Conservation (phyloP, 1,140 invertebrate species). For the Metaphire vulgaris region DNA sequence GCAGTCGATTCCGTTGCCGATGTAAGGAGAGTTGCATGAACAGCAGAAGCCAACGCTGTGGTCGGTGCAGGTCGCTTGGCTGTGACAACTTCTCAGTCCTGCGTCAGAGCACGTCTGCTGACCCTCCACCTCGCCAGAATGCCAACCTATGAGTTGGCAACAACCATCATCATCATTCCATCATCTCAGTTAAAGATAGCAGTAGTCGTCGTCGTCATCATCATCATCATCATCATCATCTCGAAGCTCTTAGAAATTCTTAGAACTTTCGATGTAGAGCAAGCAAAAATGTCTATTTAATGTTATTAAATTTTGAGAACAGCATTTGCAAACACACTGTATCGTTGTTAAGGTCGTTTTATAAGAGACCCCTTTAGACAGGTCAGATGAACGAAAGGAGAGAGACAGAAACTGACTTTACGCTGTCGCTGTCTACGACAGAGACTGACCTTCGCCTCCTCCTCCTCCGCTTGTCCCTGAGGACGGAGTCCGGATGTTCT, state of each 20-base stretch:
- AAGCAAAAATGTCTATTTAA: too few relatives aligned
- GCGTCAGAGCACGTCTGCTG: slow-evolving; percentile 54
- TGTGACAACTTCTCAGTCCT: slow-evolving; percentile 67
- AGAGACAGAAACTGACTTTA: too few relatives aligned
- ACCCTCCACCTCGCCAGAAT: slow-evolving; percentile 39
- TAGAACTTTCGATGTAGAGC: too few relatives aligned
- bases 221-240: slow-evolving; percentile 23
- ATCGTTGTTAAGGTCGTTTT: too few relatives aligned
- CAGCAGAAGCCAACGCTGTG: slow-evolving; percentile 80
- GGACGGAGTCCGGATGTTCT: slow-evolving; percentile 5
- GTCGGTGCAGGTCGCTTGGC: slow-evolving; percentile 73
- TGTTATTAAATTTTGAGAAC: too few relatives aligned
- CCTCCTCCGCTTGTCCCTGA: too few relatives aligned
- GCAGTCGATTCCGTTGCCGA: slow-evolving; percentile 85
- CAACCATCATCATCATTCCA: not conserved
- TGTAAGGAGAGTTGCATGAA: slow-evolving; percentile 68
- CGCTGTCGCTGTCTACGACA: too few relatives aligned
- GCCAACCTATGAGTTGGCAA: slow-evolving; percentile 28
- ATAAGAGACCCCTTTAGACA: too few relatives aligned
- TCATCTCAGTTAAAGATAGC: slow-evolving; percentile 34
- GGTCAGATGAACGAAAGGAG: too few relatives aligned
- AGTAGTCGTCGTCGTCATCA: slow-evolving; percentile 34
- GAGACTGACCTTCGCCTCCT: too few relatives aligned
- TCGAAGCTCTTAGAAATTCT: too few relatives aligned
- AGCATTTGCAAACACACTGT: too few relatives aligned